Percentiles rank a stretch among this genome's conserved stretches.
phyloP scores from a whole-genome alignment of 1,140 invertebrate species.

The Leguminivora glycinivorella region DNA sequence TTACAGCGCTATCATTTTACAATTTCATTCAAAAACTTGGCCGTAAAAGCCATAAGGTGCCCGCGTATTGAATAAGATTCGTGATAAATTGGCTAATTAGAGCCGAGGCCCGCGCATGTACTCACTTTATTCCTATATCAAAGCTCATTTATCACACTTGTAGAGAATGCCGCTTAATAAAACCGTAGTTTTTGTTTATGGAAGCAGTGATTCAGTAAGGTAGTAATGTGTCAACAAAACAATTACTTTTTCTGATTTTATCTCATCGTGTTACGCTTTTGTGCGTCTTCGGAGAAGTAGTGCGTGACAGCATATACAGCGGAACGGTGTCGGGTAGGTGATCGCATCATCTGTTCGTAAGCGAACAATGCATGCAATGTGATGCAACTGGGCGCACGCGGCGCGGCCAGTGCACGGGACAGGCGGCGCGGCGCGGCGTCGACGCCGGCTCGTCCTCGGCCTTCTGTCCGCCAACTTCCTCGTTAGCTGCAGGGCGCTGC shows the following conservation, averaged over 20 bases:
- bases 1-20: background rate
- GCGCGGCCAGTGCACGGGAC: background rate
- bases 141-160: slow-evolving; percentile 53
- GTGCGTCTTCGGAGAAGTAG: slow-evolving; percentile 45
- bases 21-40: background rate
- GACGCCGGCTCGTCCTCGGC: slow-evolving; percentile 13
- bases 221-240: slow-evolving; percentile 45
- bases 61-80: slow-evolving; percentile 25
- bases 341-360: slow-evolving; percentile 54
- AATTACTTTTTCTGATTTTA: slow-evolving; percentile 51
- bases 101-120: slow-evolving; percentile 44
- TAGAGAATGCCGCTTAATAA: slow-evolving; percentile 29
- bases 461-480: slow-evolving; percentile 57
- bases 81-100: slow-evolving; percentile 58
- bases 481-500: slow-evolving; percentile 54
- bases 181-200: slow-evolving; percentile 43
- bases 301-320: slow-evolving; percentile 47
- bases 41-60: background rate
- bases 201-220: slow-evolving; percentile 45
- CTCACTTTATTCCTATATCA: slow-evolving; percentile 54
- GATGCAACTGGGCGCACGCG: slow-evolving; percentile 32
- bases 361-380: slow-evolving; percentile 39
- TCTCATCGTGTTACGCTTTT: slow-evolving; percentile 50
- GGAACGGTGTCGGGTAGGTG: slow-evolving; percentile 43
- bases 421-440: background rate